Evolutionary conservation across 2,797 vertebrate genomes (phyloP), one percentile per base, ranked within the genome.

Genomic region (Gorsachius magnificus): DNA sequence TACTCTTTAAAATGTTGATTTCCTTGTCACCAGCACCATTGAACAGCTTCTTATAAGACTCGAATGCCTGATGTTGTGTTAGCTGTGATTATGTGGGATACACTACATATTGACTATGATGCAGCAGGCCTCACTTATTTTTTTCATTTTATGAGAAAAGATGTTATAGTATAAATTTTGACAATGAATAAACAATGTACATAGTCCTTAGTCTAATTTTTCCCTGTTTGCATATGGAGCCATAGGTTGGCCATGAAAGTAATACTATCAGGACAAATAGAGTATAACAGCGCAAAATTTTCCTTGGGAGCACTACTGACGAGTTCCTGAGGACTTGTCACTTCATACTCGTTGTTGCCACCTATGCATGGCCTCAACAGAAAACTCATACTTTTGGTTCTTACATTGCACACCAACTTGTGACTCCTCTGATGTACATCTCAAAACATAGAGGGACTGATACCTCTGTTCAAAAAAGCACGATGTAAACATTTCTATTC

Each of bases 381-480:
- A 63, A 74, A 75, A 28, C 8, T 38, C 17, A 15, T 24, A 28
- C 1, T 63, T 74, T 28, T 51, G 11, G 3, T 65, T 84, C 36
- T 81, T 18, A 28, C 14, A 6, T 2, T 36, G 11, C 9, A 4
- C 66, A 43, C 7, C 26, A 63, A 4, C 15, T 79, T 77, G 9
- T 51, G 48, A 48, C 46, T 38, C 8, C 61, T 56, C 18, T 61
- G 29, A 75, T 18, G 12, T 19, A 16, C 11, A 13, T 50, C 16
- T 82, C 63, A 65, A 65, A 82, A 86, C 26, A 6, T 8, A 28
- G 12, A 56, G 35, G 24, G 22, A 18, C 14, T 19, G 43, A 74
- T 51, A 48, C 2, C 1, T 1, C 26, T 46, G 17, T 31, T 80
- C 43, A 16, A 83, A 77, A 43, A 0, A 8, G 13, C 24, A 33